Evolutionary conservation across 2,888 invertebrate genomes (phyloP), one percentile per base, ranked within the genome.

Genomic region (Desoria tigrina): DNA sequence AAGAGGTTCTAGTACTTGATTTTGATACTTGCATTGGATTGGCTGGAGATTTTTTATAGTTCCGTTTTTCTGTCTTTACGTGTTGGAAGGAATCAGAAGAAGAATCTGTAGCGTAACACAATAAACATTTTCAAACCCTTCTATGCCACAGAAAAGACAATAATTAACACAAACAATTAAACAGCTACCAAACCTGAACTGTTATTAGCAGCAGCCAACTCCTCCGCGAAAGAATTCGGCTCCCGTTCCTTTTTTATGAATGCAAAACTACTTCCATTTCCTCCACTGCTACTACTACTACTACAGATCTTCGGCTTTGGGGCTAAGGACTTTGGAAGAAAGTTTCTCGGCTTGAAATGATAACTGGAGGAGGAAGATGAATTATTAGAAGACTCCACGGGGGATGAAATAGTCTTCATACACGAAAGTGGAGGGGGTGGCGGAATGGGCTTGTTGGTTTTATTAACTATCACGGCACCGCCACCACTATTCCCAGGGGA

Each of bases 251-350:
- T 21, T 9, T 45, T 6, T 11, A 18, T 16, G 4, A 6, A 18
- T 3, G 9, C 45, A 6, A 16, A 16, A 21, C 4, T 45, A 21
- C n/a, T 18, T 16, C 45, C 16, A 45, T 45, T 45, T 11, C 51
- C 51, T 16, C 51, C 51, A 51, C 14, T 24, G 21, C 14, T 51
- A 11, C 7, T 7, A 49, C n/a, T 18, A 7, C 7, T 21, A 49
- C 18, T 49, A 3, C 7, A 24, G 9, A 58, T 42, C 42, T 58
- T 58, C 18, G 57, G 57, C 24, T 37, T 63, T 24, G 68, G 21
- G 23, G 60, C 53, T 24, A 65, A 37, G 27, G 60, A 61, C 60
- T 66, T 66, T 1, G 65, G 65, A 61, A 65, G 65, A 53, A 66
- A 69, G 45, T 62, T 61, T 21, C 65, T 51, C 2, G 69, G 21